Evolutionary conservation across 2,113 vertebrate species (phyloP), one percentile per base, ranked within the genome.

Genomic region (Albula goreensis): DNA sequence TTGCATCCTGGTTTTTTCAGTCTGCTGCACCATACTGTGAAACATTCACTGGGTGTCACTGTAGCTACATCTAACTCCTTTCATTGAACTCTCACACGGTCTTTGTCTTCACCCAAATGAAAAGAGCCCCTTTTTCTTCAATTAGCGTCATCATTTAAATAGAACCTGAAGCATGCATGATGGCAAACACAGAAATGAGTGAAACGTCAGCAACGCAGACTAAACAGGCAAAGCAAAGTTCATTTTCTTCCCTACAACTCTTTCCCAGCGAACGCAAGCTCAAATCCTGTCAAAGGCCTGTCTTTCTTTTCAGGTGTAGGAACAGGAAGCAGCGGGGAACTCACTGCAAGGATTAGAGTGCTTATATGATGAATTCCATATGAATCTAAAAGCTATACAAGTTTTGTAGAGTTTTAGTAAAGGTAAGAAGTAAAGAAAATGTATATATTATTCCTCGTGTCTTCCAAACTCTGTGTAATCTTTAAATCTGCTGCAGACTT

Each of bases 11-110:
- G 25, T 31, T 74, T 10, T 31, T 10, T 5, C 22, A n/a, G n/a
- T 31, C 70, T 74, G 22, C 11, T 74, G n/a, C 9, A n/a, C 19
- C 5, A 9, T 74, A 25, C 70, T 10, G 70, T 8, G 19, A 5
- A 70, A 70, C 17, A 70, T 70, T 17, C 70, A 74, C 70, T 74
- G 70, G 70, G 70, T 74, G 70, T 74, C 70, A 74, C 70, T 74
- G 70, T 74, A 11, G 70, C 70, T 74, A 31, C 70, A 74, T 2
- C 70, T 31, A 25, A 31, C 8, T 3, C 22, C 70, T 74, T 2
- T 9, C n/a, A 31, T n/a, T 31, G 5, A 10, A 8, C n/a, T 9
- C n/a, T 70, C 2, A 22, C 22, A 70, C 0, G 22, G 63, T n/a
- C 57, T 15, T 13, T 9, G 60, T 63, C 11, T 17, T 22, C 63